Evolutionary conservation across 2,113 vertebrate species (phyloP).

Genomic region (Scartelaos histophorus): DNA sequence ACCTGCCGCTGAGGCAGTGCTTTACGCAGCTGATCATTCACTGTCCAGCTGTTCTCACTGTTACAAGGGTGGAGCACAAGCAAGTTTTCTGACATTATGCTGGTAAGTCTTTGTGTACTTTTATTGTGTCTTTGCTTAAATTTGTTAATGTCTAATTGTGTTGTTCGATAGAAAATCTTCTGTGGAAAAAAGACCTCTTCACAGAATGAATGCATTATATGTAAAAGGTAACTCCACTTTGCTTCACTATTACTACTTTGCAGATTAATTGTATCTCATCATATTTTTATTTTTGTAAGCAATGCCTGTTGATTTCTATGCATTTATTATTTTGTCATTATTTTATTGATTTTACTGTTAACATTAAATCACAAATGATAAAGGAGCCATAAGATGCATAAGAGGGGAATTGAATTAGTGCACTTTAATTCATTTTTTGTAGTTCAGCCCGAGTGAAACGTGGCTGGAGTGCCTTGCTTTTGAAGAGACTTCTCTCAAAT

Average conservation of each 20-base stretch:
- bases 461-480: conserved; percentile 12
- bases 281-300: too few species aligned
- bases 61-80: neutral
- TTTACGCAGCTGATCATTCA: neutral
- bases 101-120: conserved; percentile 42
- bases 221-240: conserved; percentile 29
- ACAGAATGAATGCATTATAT: conserved; percentile 33
- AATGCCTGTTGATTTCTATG: too few species aligned
- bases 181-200: neutral
- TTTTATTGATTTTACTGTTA: too few species aligned
- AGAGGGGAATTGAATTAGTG: too few species aligned
- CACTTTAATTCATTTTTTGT: conserved; percentile 1
- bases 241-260: neutral
- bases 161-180: conserved; percentile 3
- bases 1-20: neutral
- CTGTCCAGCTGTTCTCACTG: neutral
- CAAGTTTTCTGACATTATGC: conserved; percentile 25
- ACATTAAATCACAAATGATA: too few species aligned
- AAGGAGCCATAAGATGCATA: too few species aligned
- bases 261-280: neutral
- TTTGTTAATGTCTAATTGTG: neutral
- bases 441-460: conserved; percentile 45
- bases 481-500: conserved; percentile 13
- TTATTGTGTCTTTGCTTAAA: neutral
- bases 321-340: too few species aligned